Base-by-base conservation (phyloP, 2,113 vertebrate genomes). In the Poeciliopsis turrubarensis region DNA sequence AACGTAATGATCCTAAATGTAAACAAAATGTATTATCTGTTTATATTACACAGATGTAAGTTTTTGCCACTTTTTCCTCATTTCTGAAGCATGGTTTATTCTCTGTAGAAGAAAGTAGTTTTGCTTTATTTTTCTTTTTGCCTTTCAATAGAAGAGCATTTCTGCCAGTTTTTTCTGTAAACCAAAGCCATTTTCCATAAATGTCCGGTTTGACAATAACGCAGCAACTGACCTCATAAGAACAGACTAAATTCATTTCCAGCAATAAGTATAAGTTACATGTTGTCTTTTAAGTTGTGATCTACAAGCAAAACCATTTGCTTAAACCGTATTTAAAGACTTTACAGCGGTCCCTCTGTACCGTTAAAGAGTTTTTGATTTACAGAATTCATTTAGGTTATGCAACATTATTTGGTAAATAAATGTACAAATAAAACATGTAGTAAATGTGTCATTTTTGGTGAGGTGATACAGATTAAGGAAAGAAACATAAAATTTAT, bases 141-240 rank as follows among this genome's bases (percentile, higher is more conserved):
- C 41, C 15, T 68, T 34, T 29, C 14, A 66, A 54, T 65, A 78
- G 37, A 75, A 70, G 67, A 79, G 65, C 19, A 67, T 31, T 5
- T 82, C 63, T 64, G 66, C 72, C 26, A 3, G 31, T 47, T 78
- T 70, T 70, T 60, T 73, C 39, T 79, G 19, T 73, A 73, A 78
- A 86, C 82, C 83, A 90, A 91, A 91, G 83, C 76, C 71, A 77
- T 85, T 73, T 70, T 60, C 41, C 29, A 68, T 17, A 22, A 80
- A 74, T 61, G 61, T 65, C 34, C 60, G 80, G 30, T 19, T 68
- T 1, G 5, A 54, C 29, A 31, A 31, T 44, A 47, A 29, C 37
- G 37, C 37, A 51, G 63, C 32, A 47, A 26, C 37, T 32, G 70
- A 74, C 72, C 77, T 85, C 73, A 82, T 63, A 65, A 80, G 22